Base-by-base conservation (phyloP, 92 coral and sea anemone species). In the Palythoa caribaeorum region DNA sequence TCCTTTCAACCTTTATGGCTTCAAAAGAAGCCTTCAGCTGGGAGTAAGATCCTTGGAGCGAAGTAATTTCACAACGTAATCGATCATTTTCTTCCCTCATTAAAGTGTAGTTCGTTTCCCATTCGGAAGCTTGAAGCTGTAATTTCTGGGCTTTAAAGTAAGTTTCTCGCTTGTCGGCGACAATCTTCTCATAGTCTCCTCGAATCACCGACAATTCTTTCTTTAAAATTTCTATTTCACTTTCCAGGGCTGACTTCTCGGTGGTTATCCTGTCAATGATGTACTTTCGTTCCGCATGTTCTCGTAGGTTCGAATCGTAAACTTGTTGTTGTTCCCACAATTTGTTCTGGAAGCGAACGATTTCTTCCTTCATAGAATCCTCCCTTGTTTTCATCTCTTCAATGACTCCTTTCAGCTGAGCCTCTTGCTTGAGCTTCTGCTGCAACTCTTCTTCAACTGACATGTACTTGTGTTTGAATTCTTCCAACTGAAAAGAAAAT, bases 71-170 rank as follows among this genome's bases (percentile, higher is more conserved):
- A 51, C 86, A 72, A 36, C 83, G 87, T 59, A 94, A 89, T 75
- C 93, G 88, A 5, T 92, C 94, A 19, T 91, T 94, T 63, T 93
- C 95, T 38, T 89, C 92, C 73, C 87, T 92, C 54, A 94, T 89
- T 12, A 86, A 62, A 76, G 80, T 83, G 86, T 94, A 84, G 63
- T 90, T 94, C 4, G 93, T 90, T 74, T 94, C 90, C 93, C 94
- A 94, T 73, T 90, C 92, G 52, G 90, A 77, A 20, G 88, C 84
- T 79, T 92, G 93, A 52, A 94, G 92, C 73, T 89, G 90, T 20
- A 89, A 73, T 55, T 90, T 89, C 83, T 96, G 93, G 17, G 93
- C 63, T 47, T 92, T 84, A 78, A 73, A 86, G 63, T 87, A 52
- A 44, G 84, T 77, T 38, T 94, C 91, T 84, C 93, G 88, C 57